phyloP scores from a whole-genome alignment of 2,797 vertebrate species.

The Sebastes nivosus region DNA sequence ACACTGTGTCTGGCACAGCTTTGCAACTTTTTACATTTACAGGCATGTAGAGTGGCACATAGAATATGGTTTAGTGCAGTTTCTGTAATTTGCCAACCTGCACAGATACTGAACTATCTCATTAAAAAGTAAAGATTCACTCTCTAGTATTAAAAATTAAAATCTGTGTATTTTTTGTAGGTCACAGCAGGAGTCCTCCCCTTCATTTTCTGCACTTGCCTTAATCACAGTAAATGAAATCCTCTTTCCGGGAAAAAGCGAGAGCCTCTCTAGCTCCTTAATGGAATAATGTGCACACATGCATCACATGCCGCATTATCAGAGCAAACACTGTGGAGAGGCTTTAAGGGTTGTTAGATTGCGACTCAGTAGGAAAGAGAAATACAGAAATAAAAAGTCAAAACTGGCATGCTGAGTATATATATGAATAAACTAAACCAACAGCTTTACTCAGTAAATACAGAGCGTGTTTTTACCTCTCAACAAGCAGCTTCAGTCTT shows the following conservation, averaged over 20 bases:
- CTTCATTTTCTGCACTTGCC: constrained; percentile 49
- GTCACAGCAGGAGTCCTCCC: constrained; percentile 49
- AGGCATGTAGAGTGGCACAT: background rate
- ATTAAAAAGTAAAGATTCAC: constrained; percentile 63
- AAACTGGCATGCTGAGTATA: background rate
- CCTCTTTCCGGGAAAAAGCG: constrained; percentile 47
- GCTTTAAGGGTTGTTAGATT: constrained; percentile 2
- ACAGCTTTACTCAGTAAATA: constrained; percentile 26
- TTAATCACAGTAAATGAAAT: constrained; percentile 59
- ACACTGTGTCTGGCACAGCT: background rate
- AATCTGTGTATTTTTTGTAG: constrained; percentile 55
- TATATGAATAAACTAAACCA: background rate
- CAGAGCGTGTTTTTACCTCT: constrained; percentile 72
- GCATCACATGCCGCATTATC: constrained; percentile 51
- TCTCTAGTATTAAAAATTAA: constrained; percentile 60
- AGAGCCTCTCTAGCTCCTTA: constrained; percentile 25
- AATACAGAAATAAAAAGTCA: constrained; percentile 8
- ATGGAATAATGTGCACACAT: constrained; percentile 48
- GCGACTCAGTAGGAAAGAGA: background rate
- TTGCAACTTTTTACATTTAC: background rate
- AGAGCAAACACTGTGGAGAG: constrained; percentile 34
- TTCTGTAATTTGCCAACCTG: constrained; percentile 3
- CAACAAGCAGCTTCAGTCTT: constrained; percentile 71
- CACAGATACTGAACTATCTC: constrained; percentile 14
- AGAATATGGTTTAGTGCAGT: background rate